These are phyloP conservation scores for Smittia sp. DNA, from an alignment of 2,888 invertebrate genomes.

Conservation along the genomic window DNA sequence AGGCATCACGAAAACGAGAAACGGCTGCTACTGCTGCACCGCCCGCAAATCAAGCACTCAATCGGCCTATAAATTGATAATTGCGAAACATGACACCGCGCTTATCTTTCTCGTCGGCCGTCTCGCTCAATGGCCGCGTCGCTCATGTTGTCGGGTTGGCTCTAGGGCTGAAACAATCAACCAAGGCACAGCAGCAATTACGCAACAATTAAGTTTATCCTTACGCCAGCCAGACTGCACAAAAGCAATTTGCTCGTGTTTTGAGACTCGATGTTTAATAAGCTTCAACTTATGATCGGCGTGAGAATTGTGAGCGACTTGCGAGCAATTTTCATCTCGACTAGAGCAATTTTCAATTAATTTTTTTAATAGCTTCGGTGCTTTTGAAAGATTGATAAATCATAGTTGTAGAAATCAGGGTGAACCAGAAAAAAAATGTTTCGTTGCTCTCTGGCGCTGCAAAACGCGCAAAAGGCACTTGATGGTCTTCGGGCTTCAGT, in stretches of 20 bases:
- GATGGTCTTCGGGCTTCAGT: neutral
- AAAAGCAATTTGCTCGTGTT: neutral
- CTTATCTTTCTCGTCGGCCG: too few relatives aligned
- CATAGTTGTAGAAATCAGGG: constrained; percentile 14
- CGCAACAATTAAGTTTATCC: neutral
- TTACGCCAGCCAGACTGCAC: neutral
- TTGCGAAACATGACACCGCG: too few relatives aligned
- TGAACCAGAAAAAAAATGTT: neutral
- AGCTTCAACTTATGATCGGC: neutral
- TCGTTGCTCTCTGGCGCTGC: neutral
- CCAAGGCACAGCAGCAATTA: neutral
- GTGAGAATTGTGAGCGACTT: neutral
- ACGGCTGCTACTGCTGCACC: too few relatives aligned
- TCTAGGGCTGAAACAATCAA: neutral
- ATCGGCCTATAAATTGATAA: too few relatives aligned
- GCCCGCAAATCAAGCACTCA: too few relatives aligned
- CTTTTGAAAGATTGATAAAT: constrained; percentile 19
- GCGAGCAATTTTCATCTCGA: neutral
- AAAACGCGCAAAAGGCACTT: neutral
- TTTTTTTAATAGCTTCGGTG: constrained; percentile 1
- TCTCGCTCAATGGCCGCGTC: too few relatives aligned
- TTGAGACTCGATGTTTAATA: neutral
- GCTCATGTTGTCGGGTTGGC: too few relatives aligned
- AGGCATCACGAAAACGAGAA: too few relatives aligned
- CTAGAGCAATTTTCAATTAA: constrained; percentile 13